Conservation (phyloP, 2,113 vertebrate species). For the Saiga tatarica region DNA sequence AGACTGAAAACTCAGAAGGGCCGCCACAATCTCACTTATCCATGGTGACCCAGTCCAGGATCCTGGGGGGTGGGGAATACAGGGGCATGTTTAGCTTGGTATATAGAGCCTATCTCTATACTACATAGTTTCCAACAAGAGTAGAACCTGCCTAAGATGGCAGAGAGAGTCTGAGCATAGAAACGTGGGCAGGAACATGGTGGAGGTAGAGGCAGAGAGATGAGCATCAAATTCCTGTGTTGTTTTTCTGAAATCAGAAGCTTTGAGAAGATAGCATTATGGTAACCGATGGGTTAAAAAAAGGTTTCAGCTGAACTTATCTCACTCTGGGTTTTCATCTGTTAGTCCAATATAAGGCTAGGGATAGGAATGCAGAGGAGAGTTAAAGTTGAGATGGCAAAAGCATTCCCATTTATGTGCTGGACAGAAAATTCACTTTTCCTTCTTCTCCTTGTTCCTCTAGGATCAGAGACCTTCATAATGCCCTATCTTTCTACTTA, state of each 20-base stretch:
- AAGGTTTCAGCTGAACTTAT: background rate
- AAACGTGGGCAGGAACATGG: background rate
- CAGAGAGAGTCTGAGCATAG: background rate
- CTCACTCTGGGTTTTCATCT: background rate
- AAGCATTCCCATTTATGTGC: background rate
- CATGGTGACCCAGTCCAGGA: background rate
- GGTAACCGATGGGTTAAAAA: background rate
- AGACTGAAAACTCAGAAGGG: background rate
- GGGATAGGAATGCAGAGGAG: background rate
- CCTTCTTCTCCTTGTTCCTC: background rate
- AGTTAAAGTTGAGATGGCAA: background rate
- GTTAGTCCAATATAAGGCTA: background rate
- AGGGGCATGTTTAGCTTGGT: background rate
- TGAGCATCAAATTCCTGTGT: background rate
- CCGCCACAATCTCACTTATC: background rate
- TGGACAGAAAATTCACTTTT: background rate
- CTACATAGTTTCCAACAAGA: background rate
- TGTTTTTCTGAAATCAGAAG: slow-evolving; percentile 5
- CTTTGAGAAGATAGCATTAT: background rate
- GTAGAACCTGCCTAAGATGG: background rate
- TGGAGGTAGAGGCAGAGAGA: background rate
- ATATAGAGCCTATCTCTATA: background rate
- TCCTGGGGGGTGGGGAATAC: background rate
- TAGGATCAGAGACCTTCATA: background rate
- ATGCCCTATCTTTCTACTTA: background rate